Conservation (phyloP, 2,888 invertebrate species). For the Syrphus vitripennis region DNA sequence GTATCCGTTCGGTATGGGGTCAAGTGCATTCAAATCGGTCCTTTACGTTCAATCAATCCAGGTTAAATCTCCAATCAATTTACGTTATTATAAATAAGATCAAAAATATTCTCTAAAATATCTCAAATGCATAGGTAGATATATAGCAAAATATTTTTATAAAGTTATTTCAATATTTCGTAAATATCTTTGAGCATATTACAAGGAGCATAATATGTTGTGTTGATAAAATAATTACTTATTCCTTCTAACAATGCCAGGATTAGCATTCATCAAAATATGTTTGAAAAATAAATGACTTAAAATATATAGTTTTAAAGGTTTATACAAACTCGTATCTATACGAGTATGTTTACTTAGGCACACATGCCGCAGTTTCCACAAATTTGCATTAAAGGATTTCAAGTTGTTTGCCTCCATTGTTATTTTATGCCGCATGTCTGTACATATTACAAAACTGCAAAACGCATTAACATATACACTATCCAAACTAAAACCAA, state of each 20-base stretch:
- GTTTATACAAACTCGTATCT: not conserved
- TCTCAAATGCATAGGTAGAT: no score
- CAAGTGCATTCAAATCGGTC: no score
- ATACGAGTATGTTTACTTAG: constrained; percentile 11
- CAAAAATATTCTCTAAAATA: no score
- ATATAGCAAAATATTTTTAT: no score
- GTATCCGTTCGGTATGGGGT: no score
- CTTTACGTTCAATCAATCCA: no score
- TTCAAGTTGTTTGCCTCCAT: constrained; percentile 63
- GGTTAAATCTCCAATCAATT: no score
- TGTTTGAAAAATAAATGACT: not conserved
- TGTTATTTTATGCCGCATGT: constrained; percentile 49
- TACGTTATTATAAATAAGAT: no score
- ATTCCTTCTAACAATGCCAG: constrained; percentile 52
- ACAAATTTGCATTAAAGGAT: constrained; percentile 71
- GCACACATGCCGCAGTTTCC: constrained; percentile 67
- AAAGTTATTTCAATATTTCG: not conserved
- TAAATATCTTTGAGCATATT: not conserved
- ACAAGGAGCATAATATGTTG: not conserved
- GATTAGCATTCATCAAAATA: constrained; percentile 63
- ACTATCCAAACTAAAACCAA: no score
- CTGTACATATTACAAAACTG: constrained; percentile 5
- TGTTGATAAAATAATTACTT: constrained; percentile 35
- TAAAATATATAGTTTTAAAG: not conserved
- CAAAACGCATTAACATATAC: constrained; percentile 57